Evolutionary conservation across 2,113 vertebrate genomes (phyloP).

Genomic region (Amblyopsis rosae): DNA sequence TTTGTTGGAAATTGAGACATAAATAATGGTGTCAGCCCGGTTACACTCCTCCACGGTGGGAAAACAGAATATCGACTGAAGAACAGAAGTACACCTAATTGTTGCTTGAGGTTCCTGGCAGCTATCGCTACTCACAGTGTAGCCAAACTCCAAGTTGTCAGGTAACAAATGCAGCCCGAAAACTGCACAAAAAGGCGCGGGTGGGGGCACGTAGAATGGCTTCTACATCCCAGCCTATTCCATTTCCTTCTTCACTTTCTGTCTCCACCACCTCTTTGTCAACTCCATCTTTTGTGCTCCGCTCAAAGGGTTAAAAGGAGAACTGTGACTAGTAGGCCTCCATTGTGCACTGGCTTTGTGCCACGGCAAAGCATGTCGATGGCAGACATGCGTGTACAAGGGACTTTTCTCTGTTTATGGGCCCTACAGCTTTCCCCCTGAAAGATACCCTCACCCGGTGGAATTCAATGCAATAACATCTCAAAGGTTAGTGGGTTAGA

Average conservation of each 20-base stretch:
- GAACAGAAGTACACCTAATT: neutral
- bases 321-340: constrained; percentile 63
- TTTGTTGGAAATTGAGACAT: constrained; percentile 10
- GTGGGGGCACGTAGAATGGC: constrained; percentile 25
- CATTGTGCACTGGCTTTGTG: constrained; percentile 66
- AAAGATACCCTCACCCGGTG: constrained; percentile 23
- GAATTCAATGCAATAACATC: constrained; percentile 43
- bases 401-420: constrained; percentile 41
- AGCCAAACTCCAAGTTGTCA: constrained; percentile 27
- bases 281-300: constrained; percentile 51
- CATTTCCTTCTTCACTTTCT: constrained; percentile 17
- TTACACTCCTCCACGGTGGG: neutral
- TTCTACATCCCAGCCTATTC: constrained; percentile 22
- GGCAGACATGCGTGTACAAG: constrained; percentile 50
- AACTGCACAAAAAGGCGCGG: constrained; percentile 7
- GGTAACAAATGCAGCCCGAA: constrained; percentile 29
- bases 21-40: constrained; percentile 13
- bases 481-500: constrained; percentile 9
- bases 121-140: neutral
- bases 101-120: constrained; percentile 28
- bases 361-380: constrained; percentile 53
- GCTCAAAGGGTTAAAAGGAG: constrained; percentile 71
- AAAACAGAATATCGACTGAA: constrained; percentile 2
- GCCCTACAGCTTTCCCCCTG: constrained; percentile 30
- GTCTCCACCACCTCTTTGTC: constrained; percentile 55